A percentile compares a stretch with the other conserved stretches of the same genome.
These are phyloP conservation scores for Lissonota sp. DNA, from an alignment of 2,888 invertebrate genomes.

Conservation along the genomic window DNA sequence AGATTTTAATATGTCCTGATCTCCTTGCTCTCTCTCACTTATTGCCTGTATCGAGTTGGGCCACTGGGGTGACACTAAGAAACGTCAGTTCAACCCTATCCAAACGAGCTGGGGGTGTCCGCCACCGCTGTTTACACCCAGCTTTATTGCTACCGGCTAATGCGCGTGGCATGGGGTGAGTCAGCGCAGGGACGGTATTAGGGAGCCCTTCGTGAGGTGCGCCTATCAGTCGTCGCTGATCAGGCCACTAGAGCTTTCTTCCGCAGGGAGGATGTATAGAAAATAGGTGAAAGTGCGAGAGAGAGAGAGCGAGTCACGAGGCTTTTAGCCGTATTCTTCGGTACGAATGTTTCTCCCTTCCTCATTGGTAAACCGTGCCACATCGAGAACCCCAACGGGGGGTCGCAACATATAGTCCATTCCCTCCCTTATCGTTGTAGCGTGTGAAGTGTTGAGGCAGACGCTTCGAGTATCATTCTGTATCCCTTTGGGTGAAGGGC, in stretches of 20 bases:
- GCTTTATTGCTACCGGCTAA: slow-evolving; percentile 79
- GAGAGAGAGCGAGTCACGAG: slow-evolving; percentile 33
- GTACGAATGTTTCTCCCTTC: slow-evolving; percentile 9
- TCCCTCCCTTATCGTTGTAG: slow-evolving; percentile 10
- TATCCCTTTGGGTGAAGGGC: slow-evolving; percentile 46
- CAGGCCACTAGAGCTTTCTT: slow-evolving; percentile 64
- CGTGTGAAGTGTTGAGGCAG: slow-evolving; percentile 56
- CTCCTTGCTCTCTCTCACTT: neutral
- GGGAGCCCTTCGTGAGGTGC: slow-evolving; percentile 76
- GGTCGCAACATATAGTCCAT: slow-evolving; percentile 29
- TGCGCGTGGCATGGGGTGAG: slow-evolving; percentile 75
- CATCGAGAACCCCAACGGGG: slow-evolving; percentile 15
- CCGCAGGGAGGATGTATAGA: slow-evolving; percentile 2
- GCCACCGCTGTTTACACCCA: slow-evolving; percentile 76
- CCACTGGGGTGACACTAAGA: slow-evolving; percentile 60
- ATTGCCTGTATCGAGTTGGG: slow-evolving; percentile 1
- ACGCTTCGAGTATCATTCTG: slow-evolving; percentile 53
- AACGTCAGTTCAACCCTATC: slow-evolving; percentile 56
- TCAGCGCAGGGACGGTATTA: slow-evolving; percentile 73
- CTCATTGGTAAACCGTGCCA: slow-evolving; percentile 34
- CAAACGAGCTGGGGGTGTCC: slow-evolving; percentile 61
- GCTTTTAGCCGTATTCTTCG: slow-evolving; percentile 38
- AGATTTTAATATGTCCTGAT: neutral
- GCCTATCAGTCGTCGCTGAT: slow-evolving; percentile 77
- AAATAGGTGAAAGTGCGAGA: slow-evolving; percentile 12